phyloP scores from a whole-genome alignment of 2,113 vertebrate species.

The Trichomycterus rosablanca region DNA sequence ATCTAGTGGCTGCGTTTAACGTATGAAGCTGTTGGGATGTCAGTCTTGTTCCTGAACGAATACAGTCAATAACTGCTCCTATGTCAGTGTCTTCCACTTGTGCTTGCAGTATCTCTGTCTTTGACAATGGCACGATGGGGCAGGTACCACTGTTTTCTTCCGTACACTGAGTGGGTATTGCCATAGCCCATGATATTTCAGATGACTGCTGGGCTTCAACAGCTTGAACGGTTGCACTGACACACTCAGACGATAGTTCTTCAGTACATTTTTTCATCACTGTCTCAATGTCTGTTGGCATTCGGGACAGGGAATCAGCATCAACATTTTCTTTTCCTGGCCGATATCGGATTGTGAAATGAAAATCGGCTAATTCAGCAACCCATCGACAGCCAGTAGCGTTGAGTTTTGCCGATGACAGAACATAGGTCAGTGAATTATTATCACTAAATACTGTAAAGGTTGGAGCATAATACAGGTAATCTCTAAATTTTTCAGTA shows the following conservation, averaged over 20 bases:
- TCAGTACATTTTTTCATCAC: slow-evolving; percentile 15
- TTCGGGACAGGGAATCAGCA: slow-evolving; percentile 25
- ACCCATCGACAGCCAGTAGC: slow-evolving; percentile 21
- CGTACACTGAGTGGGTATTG: too few relatives aligned
- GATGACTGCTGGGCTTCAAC: neutral
- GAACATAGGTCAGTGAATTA: slow-evolving; percentile 27
- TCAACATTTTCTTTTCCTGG: slow-evolving; percentile 27
- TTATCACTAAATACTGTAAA: neutral
- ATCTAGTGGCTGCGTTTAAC: too few relatives aligned
- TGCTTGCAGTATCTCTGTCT: too few relatives aligned
- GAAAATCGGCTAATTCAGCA: slow-evolving; percentile 20
- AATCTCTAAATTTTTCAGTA: neutral
- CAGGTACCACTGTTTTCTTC: too few relatives aligned
- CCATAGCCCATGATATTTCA: too few relatives aligned
- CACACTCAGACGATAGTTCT: neutral
- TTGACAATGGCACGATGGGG: too few relatives aligned
- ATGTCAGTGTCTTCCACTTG: too few relatives aligned
- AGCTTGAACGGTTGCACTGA: slow-evolving; percentile 12
- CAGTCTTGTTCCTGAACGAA: too few relatives aligned
- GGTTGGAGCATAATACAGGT: neutral
- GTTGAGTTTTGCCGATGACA: slow-evolving; percentile 30
- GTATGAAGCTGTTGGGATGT: too few relatives aligned
- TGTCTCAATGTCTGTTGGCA: slow-evolving; percentile 18
- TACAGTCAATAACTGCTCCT: too few relatives aligned
- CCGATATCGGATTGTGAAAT: slow-evolving; percentile 22